Conservation (phyloP, 2,113 vertebrate genomes). For the Trinectes maculatus region DNA sequence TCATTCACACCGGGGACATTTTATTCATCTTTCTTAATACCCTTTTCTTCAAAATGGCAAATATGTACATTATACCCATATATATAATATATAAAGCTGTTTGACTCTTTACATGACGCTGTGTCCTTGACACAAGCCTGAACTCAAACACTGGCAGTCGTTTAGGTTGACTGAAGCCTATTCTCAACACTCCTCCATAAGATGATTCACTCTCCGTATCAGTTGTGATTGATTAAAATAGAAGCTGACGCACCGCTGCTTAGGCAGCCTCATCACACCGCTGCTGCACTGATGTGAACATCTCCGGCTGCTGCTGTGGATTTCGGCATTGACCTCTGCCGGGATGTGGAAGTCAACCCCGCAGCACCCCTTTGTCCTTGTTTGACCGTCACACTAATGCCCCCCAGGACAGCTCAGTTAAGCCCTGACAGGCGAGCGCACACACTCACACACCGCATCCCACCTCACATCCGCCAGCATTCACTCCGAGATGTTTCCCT, state of each 20-base stretch:
- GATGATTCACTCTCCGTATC: constrained; percentile 61
- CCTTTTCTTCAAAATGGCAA: too few relatives aligned
- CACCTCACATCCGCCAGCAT: constrained; percentile 32
- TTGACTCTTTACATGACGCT: constrained; percentile 35
- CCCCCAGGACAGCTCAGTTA: constrained; percentile 49
- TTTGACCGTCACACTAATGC: constrained; percentile 68
- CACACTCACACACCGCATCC: constrained; percentile 2
- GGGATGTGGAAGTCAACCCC: constrained; percentile 59
- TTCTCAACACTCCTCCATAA: constrained; percentile 23
- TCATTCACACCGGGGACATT: constrained; percentile 10
- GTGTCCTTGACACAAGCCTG: constrained; percentile 57
- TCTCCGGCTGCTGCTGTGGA: constrained; percentile 60
- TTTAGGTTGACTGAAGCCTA: constrained; percentile 26
- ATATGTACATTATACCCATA: neutral
- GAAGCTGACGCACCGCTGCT: constrained; percentile 36
- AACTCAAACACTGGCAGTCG: constrained; percentile 15
- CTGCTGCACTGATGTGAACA: constrained; percentile 53
- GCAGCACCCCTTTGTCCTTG: constrained; percentile 64
- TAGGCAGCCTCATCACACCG: constrained; percentile 31
- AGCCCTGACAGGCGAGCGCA: constrained; percentile 44
- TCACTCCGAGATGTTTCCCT: constrained; percentile 67
- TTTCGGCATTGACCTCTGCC: constrained; percentile 74
- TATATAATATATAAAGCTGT: constrained; percentile 10
- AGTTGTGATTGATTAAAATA: constrained; percentile 64
- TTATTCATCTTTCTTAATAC: too few relatives aligned